phyloP scores from a whole-genome alignment of 92 coral and sea anemone genomes.

The Anthopleura xanthogrammica region DNA sequence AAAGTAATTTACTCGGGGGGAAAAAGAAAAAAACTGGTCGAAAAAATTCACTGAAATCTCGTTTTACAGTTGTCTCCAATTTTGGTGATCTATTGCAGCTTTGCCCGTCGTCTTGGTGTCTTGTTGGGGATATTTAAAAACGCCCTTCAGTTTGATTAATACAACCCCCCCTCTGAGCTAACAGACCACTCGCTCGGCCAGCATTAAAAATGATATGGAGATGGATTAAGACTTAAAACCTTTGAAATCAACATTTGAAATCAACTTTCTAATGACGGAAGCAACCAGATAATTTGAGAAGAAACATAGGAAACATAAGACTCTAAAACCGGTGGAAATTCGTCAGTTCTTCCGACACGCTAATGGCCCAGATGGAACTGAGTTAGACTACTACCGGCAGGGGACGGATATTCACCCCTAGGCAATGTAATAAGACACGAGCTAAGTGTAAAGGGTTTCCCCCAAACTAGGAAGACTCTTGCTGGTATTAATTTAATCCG shows the following conservation, averaged over 20 bases:
- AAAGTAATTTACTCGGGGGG: neutral
- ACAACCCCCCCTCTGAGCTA: conserved; percentile 14
- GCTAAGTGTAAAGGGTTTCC: conserved; percentile 40
- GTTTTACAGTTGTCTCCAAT: neutral
- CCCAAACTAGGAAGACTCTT: conserved; percentile 25
- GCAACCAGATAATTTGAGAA: conserved; percentile 24
- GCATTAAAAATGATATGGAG: neutral
- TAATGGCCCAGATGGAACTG: conserved; percentile 41
- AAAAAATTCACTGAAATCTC: neutral
- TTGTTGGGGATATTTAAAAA: neutral
- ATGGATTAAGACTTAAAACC: conserved; percentile 8
- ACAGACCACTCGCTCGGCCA: neutral
- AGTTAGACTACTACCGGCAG: conserved; percentile 24
- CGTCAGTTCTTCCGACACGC: conserved; percentile 27
- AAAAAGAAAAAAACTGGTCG: neutral
- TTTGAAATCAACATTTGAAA: conserved; percentile 15
- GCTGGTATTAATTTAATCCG: conserved; percentile 44
- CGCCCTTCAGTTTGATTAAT: neutral
- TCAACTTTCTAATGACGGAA: conserved; percentile 36
- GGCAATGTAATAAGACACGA: conserved; percentile 37
- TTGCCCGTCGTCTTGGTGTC: neutral
- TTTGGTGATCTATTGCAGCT: neutral
- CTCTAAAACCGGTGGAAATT: conserved; percentile 25
- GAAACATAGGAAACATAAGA: conserved; percentile 27
- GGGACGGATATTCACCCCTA: conserved; percentile 19